Evolutionary conservation across 2,113 vertebrate genomes (phyloP), one percentile per base, ranked within the genome.

Genomic region (Pristiophorus japonicus): DNA sequence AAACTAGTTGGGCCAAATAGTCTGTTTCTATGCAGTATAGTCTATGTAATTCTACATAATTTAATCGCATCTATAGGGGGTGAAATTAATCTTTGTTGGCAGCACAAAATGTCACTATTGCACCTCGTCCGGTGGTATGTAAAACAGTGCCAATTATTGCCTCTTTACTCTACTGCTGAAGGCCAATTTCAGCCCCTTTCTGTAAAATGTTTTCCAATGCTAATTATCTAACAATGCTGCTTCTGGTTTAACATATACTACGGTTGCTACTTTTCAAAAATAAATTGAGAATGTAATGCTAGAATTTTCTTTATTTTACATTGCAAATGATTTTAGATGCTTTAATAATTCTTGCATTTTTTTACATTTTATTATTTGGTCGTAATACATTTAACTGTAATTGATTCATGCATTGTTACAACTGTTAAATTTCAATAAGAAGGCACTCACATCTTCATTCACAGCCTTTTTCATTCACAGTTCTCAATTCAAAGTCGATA

Each of bases 401-500:
- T 30, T 34, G 27, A 34, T 30, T 55, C 3, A 27, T 88, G 47
- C 22, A 1, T 59, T n/a, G 4, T 59, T 62, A 34, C 27, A 59
- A 12, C 87, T 4, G 11, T 87, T 81, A 81, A 42, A 42, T 81
- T 78, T 78, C 75, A 78, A 78, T 55, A 5, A 6, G 30, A 34
- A 30, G 51, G 30, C 11, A 30, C 51, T 42, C 91, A 65, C 16
- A 93, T 42, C n/a, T 93, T 38, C n/a, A 65, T 66, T 65, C 91
- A 93, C 16, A 42, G 34, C 62, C n/a, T 42, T 66, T 59, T 63
- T 92, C 14, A 92, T 63, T 63, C 51, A 63, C 59, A 62, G 27
- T 91, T 91, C 59, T 93, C 62, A 88, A 88, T 88, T 88, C 85
- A 93, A 65, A 12, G 59, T 24, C 8, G 7, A 93, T 66, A 93